Base-by-base conservation (phyloP, 2,797 vertebrate genomes). In the Betta splendens region DNA sequence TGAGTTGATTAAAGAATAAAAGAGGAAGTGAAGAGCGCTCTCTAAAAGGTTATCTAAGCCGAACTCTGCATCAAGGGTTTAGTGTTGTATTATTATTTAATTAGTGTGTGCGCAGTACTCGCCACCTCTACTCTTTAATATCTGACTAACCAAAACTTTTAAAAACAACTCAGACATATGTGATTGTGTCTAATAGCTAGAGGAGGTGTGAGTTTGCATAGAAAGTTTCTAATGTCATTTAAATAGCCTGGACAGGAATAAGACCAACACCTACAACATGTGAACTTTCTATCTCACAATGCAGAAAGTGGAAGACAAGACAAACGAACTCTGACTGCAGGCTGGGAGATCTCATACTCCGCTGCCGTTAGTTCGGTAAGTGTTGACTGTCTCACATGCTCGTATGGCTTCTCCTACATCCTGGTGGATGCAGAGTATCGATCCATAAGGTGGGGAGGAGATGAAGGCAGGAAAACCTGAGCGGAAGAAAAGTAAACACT, bases 391-490 rank as follows among this genome's bases (percentile, higher is more conserved):
- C 77, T 87, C 92, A 91, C 90, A 90, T 89, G 88, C 89, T 80
- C 81, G 87, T 83, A 82, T 89, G 91, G 89, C 91, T 90, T 89
- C 92, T 88, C 83, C 53, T 59, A 65, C 75, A 85, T 89, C 90
- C 92, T 92, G 91, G 92, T 93, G 90, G 92, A 91, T 92, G 90
- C 91, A 87, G 86, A 82, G 86, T 95, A 96, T 95, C 87, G 94
- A 95, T 95, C 92, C 64, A 42, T 52, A 85, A 75, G 56, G 53
- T 66, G 77, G 66, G 83, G 87, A 84, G 80, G 80, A 81, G 84
- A 85, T 85, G 75, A 85, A 80, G 81, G 84, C 83, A 84, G 88
- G 89, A 87, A 86, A 91, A 92, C 89, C 91, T 90, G 89, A 81
- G 73, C 79, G 69, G 81, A 91, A 89, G 89, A 93, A 90, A 94